Base-by-base conservation (phyloP, 2,888 invertebrate species). In the Andrena fulva region DNA sequence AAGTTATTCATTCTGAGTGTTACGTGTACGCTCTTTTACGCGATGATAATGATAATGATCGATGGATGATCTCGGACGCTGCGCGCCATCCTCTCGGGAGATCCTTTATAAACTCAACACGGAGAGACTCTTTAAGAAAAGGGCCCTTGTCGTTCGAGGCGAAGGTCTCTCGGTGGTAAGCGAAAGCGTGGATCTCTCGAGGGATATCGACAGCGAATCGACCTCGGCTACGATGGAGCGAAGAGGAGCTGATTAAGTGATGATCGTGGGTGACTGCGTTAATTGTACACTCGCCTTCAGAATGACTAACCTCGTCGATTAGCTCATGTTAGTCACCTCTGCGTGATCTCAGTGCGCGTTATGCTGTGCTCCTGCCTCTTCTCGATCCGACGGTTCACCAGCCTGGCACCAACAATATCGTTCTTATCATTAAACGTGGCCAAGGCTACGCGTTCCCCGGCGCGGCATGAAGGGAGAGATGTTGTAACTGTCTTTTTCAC, bases 341-440 rank as follows among this genome's bases (percentile, higher is more conserved):
- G 96, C 89, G 96, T 96, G 91, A 96, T 95, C 95, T 96, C 96
- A 93, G 96, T 96, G 94, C 95, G 95, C 90, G 96, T 96, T 93
- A 96, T 95, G 94, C 95, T 95, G 95, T 96, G 96, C 94, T 96
- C 96, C 94, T 96, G 95, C 92, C 96, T 95, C 94, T 96, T 95
- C 94, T 96, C 96, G 94, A 96, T 95, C 93, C 96, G 95, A 92
- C 96, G 95, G 94, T 96, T 96, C 95, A 96, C 96, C 95, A 96
- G 95, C 95, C 96, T 96, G 94, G 90, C 90, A 90, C 89, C 78
- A 89, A 90, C 88, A 90, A 92, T 87, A 86, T 71, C 42, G 27
- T 10, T 27, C 24, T 27, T 24, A 64, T 77, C 69, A 79, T 76
- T 63, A 35, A 4, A 29, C 24, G 68, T 50, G 48, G 42, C n/a